Evolutionary conservation across 2,797 vertebrate genomes (phyloP), one percentile per base, ranked within the genome.

Genomic region (Enteromius paludinosus): DNA sequence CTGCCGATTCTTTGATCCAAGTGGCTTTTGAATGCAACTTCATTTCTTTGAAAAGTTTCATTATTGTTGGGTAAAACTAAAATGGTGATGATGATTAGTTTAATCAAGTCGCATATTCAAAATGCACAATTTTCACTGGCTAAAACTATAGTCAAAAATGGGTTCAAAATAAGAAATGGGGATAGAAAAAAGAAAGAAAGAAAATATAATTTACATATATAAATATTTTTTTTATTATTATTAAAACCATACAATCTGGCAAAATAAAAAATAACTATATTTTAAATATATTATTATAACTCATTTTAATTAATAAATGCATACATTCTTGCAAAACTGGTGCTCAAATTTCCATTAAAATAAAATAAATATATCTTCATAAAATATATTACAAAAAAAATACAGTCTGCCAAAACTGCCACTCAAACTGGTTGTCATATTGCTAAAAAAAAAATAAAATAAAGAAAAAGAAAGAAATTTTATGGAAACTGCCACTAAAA

Each of bases 11-110:
- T 76, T 62, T 76, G 49, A 59, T 59, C 33, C 52, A n/a, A 73
- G 47, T 54, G 47, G 47, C 28, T 54, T 72, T 54, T 73, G 18
- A 73, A 72, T 52, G 11, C 70, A 52, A 38, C n/a, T 56, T 54
- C 5, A 20, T 33, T 14, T 52, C 25, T 52, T 38, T 23, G 20
- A n/a, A 56, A 56, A 38, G 49, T 54, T 54, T 6, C 20, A 15
- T 9, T 11, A 54, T n/a, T 3, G 52, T 69, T 54, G 20, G 20
- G 11, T 54, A 10, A 2, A 6, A 30, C 18, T 30, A 30, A 49
- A 18, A 72, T 8, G 1, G 12, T 15, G 7, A n/a, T n/a, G n/a
- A 17, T 11, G 4, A 4, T 30, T 2, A 12, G 25, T 49, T 20
- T 5, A 30, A 20, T 49, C 1, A 4, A 47, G 14, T 69, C 2